phyloP scores from a whole-genome alignment of 2,113 vertebrate genomes.

The Dipodomys stephensi region DNA sequence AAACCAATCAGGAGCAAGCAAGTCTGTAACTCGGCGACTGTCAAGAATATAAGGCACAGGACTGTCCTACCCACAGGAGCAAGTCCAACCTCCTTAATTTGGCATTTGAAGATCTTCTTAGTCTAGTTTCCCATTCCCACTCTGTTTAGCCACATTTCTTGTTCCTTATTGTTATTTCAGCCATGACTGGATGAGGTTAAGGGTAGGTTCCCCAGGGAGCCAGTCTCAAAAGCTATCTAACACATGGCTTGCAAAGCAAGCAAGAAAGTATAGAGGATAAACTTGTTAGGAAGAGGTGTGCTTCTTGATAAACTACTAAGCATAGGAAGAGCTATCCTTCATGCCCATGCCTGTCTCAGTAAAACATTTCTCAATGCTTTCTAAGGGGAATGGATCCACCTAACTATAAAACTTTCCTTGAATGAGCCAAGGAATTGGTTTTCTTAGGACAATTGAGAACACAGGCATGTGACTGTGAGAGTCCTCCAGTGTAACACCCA shows the following conservation, averaged over 20 bases:
- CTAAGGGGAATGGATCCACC: not conserved
- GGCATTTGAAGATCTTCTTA: not conserved
- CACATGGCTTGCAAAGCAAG: not conserved
- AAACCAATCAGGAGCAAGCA: not conserved
- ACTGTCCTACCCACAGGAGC: not conserved
- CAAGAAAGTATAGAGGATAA: not conserved
- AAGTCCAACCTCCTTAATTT: not conserved
- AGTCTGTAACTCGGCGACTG: not conserved
- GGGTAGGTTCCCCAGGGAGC: not conserved
- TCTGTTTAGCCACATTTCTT: not conserved
- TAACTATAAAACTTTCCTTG: not conserved
- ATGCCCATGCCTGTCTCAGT: not conserved
- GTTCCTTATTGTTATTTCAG: not conserved
- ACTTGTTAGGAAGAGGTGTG: not conserved
- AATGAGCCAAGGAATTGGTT: not conserved
- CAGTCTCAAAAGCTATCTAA: not conserved
- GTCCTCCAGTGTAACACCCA: not conserved
- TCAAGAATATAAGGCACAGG: not conserved
- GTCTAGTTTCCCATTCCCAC: not conserved
- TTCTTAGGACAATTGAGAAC: not conserved
- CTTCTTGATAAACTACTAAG: not conserved
- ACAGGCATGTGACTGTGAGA: not conserved
- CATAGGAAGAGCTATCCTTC: not conserved
- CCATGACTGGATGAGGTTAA: not conserved
- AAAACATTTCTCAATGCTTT: conserved; percentile 3